These are phyloP conservation scores for Falco biarmicus DNA, from an alignment of 2,797 vertebrate genomes.

Conservation along the genomic window DNA sequence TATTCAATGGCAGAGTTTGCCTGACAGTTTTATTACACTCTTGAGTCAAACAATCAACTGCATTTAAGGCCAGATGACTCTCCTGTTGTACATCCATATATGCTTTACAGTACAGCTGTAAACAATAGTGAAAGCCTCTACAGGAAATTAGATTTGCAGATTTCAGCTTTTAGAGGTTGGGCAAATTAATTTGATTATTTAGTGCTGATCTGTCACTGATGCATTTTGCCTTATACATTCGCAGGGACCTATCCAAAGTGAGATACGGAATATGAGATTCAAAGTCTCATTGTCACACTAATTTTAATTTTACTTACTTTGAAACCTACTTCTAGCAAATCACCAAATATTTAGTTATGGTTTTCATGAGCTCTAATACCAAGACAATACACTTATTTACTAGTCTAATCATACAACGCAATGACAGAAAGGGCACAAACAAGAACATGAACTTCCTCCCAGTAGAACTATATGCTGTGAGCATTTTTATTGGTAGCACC, in stretches of 20 bases:
- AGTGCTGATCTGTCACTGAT: background rate
- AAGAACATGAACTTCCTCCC: background rate
- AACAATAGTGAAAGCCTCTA: conserved; percentile 35
- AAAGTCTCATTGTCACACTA: background rate
- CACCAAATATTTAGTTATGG: background rate
- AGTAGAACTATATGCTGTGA: background rate
- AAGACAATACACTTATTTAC: background rate
- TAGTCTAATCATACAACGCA: background rate
- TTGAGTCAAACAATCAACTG: conserved; percentile 26
- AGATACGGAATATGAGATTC: background rate
- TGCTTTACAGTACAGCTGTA: conserved; percentile 43
- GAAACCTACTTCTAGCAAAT: conserved; percentile 8
- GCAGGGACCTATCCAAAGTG: background rate
- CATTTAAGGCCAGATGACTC: conserved; percentile 51
- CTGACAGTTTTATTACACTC: conserved; percentile 49
- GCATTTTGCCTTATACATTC: background rate
- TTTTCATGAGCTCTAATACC: background rate
- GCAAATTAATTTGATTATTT: conserved; percentile 24
- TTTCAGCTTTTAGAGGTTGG: conserved; percentile 21
- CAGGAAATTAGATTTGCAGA: conserved; percentile 63
- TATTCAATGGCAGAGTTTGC: conserved; percentile 40
- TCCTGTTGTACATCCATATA: conserved; percentile 29
- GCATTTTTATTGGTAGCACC: background rate
- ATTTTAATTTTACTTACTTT: background rate
- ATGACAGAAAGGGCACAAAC: background rate